Base-by-base conservation (phyloP, 1,140 invertebrate species). In the Adelges cooleyi region DNA sequence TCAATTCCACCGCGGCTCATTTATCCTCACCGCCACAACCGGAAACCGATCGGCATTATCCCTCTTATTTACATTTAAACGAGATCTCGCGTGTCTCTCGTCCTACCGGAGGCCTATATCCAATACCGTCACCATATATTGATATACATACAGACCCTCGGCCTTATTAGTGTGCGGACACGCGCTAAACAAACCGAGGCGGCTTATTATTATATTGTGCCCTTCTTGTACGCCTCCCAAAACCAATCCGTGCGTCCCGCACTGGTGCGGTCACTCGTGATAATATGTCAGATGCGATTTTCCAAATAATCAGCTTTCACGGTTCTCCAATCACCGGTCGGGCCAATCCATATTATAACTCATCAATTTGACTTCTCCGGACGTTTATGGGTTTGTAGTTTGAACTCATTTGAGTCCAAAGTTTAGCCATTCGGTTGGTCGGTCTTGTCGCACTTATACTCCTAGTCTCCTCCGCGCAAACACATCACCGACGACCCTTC, bases 11-110 rank as follows among this genome's bases (percentile, higher is more conserved):
- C 52, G 15, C 33, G 36, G 36, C 6, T 54, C 15, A 18, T 56
- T 25, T 29, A 38, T 42, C 15, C 40, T 2, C 2, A 27, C 8
- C 5, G 25, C 25, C 15, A 20, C 3, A 1, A 27, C 8, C 5
- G 25, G 40, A 29, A 59, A 59, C 54, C 54, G 54, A 59, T 59
- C 54, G 22, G 40, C 40, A 11, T 1, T 13, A 2, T 59, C 54
- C 23, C 54, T 44, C n/a, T 42, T 18, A 59, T 59, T 59, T 59
- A 59, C 54, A 46, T 59, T 59, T 59, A 59, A 59, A 59, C 54
- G 54, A 59, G 54, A 59, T 46, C 18, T 17, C 51, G 18, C 27
- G 17, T 29, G 27, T 9, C 23, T 53, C 51, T 25, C 52, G 13
- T 54, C 52, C 52, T n/a, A n/a, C n/a, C n/a, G n/a, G n/a, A n/a